A percentile compares a stretch with the other conserved stretches of the same genome.
Conservation (phyloP, 2,113 vertebrate species). For the Mixornis gularis region DNA sequence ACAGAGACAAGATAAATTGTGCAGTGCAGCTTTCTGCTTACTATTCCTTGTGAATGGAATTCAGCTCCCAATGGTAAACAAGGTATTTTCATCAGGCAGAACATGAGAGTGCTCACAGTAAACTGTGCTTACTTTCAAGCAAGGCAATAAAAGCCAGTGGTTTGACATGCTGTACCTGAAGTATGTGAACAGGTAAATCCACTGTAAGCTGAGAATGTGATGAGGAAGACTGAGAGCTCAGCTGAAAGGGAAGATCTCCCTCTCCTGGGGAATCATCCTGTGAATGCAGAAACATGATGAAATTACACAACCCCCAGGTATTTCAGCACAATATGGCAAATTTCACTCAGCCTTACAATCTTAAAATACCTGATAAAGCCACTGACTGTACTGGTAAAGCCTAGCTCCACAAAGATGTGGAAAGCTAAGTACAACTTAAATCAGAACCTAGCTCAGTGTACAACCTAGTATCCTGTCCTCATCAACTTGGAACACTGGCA, state of each 20-base stretch:
- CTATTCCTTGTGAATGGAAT: not conserved
- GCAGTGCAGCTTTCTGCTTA: not conserved
- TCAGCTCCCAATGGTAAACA: not conserved
- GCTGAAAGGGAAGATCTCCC: slow-evolving; percentile 83
- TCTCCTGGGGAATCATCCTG: slow-evolving; percentile 87
- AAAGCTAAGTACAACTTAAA: not conserved
- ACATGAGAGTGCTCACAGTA: not conserved
- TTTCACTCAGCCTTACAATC: not conserved
- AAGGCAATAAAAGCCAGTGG: not conserved
- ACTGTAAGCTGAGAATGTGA: slow-evolving; percentile 86
- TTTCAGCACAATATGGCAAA: not conserved
- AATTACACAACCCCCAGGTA: not conserved
- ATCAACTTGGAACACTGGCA: not conserved
- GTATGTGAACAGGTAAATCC: slow-evolving; percentile 88
- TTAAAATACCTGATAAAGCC: not conserved
- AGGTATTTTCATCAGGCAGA: not conserved
- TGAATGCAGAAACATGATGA: not conserved
- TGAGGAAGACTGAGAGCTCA: slow-evolving; percentile 83
- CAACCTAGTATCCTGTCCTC: not conserved
- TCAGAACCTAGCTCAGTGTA: not conserved
- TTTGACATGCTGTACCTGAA: slow-evolving; percentile 77
- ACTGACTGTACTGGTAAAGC: not conserved
- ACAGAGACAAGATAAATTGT: not conserved
- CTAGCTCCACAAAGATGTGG: not conserved
- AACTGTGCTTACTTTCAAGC: not conserved